Evolutionary conservation across 1,140 invertebrate genomes (phyloP).

Genomic region (Tetragonula clypearis): DNA sequence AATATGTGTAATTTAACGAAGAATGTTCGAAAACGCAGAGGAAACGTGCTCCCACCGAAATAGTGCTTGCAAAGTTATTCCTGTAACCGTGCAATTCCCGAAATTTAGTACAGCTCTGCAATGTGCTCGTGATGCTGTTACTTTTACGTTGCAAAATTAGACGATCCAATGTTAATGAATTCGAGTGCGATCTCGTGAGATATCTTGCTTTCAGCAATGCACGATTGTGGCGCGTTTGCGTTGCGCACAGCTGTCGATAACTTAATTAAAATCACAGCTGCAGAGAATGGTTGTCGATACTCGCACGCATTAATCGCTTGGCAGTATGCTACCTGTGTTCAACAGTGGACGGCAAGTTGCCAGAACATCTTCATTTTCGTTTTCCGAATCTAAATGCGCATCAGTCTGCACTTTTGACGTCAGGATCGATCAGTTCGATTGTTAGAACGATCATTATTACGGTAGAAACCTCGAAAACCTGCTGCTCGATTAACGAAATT

Average conservation of each 20-base stretch:
- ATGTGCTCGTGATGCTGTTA: too few species aligned
- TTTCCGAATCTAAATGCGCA: not conserved
- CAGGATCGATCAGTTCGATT: too few species aligned
- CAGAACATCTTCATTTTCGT: not conserved
- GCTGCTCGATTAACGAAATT: too few species aligned
- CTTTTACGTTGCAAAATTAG: not conserved
- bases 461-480: too few species aligned
- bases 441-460: too few species aligned
- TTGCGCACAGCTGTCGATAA: slow-evolving; percentile 52
- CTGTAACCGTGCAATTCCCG: too few species aligned
- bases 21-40: too few species aligned
- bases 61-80: too few species aligned
- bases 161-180: slow-evolving; percentile 21
- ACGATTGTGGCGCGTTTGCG: slow-evolving; percentile 27
- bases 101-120: too few species aligned
- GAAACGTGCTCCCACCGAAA: too few species aligned
- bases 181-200: not conserved
- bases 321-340: slow-evolving; percentile 26
- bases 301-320: slow-evolving; percentile 46
- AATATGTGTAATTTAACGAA: too few species aligned
- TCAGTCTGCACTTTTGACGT: too few species aligned
- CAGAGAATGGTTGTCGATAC: slow-evolving; percentile 51
- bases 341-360: slow-evolving; percentile 12
- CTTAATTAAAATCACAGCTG: slow-evolving; percentile 57
- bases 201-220: not conserved